Conservation (phyloP, 2,113 vertebrate species). For the Clarias gariepinus region DNA sequence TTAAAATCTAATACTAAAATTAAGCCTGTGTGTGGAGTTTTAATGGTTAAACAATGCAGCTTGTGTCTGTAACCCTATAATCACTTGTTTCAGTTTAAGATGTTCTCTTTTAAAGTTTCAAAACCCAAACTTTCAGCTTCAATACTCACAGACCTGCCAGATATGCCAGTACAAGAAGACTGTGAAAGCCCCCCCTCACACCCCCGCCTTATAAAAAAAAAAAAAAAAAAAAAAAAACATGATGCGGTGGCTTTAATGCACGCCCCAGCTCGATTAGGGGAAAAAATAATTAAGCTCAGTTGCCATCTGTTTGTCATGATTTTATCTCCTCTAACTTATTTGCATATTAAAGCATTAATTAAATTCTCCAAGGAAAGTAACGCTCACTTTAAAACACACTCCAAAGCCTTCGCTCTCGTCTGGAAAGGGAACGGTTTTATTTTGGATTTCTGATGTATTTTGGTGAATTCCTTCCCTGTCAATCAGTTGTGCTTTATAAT, state of each 20-base stretch:
- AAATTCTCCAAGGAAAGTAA: constrained; percentile 71
- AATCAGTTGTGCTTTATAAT: constrained; percentile 34
- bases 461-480: constrained; percentile 58
- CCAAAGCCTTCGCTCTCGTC: constrained; percentile 64
- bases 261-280: constrained; percentile 70
- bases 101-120: background rate
- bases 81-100: background rate
- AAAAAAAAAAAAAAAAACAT: constrained; percentile 58
- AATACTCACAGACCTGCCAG: constrained; percentile 8
- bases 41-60: background rate
- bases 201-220: background rate
- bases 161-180: constrained; percentile 48
- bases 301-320: constrained; percentile 82
- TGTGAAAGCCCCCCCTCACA: constrained; percentile 58
- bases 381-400: constrained; percentile 74
- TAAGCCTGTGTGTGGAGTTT: background rate
- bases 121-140: background rate
- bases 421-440: constrained; percentile 66
- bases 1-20: background rate
- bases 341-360: constrained; percentile 82
- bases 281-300: constrained; percentile 76
- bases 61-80: background rate
- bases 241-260: constrained; percentile 71
- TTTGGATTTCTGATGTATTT: constrained; percentile 66
- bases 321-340: constrained; percentile 78